Evolutionary conservation across 2,113 vertebrate genomes (phyloP).

Genomic region (Asarcornis scutulata): DNA sequence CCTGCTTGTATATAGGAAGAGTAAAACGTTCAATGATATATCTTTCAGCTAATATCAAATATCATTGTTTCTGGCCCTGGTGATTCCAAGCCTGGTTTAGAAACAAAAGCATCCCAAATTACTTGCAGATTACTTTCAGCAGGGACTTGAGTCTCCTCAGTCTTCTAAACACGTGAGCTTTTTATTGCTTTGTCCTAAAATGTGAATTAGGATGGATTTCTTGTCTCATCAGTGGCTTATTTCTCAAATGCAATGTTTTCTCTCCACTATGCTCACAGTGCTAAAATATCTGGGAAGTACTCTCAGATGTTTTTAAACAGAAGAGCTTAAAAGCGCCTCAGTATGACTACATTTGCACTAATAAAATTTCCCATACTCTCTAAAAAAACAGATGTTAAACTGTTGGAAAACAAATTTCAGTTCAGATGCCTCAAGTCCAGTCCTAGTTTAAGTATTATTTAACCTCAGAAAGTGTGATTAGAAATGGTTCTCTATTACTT

Average conservation of each 20-base stretch:
- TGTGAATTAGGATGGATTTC: not conserved
- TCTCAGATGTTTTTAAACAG: not conserved
- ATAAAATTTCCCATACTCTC: not conserved
- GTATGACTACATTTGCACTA: not conserved
- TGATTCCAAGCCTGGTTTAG: not conserved
- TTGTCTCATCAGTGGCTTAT: constrained; percentile 1
- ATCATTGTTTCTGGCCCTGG: not conserved
- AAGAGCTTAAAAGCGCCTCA: not conserved
- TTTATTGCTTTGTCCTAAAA: constrained; percentile 26
- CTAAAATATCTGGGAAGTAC: not conserved
- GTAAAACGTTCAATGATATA: constrained; percentile 13
- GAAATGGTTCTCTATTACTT: not conserved
- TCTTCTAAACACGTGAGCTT: not conserved
- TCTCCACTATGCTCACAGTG: not conserved
- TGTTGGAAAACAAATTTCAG: not conserved
- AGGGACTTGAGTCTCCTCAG: not conserved
- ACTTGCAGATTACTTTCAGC: constrained; percentile 33
- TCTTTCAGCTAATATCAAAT: constrained; percentile 30
- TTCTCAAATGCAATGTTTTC: constrained; percentile 33
- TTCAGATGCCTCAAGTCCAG: not conserved
- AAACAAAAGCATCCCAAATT: constrained; percentile 12
- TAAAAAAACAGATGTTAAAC: not conserved
- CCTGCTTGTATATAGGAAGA: not conserved
- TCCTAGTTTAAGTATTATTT: not conserved
- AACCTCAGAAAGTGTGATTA: not conserved